Evolutionary conservation across 1,140 invertebrate genomes (phyloP), one percentile per base, ranked within the genome.

Genomic region (Halictus rubicundus): DNA sequence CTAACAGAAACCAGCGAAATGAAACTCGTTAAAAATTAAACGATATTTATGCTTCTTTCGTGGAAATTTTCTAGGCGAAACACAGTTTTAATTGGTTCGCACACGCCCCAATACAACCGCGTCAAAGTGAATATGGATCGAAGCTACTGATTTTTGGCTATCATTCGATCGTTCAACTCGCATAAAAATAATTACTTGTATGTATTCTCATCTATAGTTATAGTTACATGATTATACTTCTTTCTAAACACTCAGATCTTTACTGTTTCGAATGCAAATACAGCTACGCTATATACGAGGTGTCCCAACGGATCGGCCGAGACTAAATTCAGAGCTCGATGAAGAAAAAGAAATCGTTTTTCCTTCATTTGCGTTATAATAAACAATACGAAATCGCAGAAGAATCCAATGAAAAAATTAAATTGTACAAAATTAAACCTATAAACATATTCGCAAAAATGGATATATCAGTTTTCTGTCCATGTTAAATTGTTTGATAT

Each of bases 171-270:
- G 25, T 65, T 59, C n/a, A 19, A 59, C 60, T 57, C 39, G 52
- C 74, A 81, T 75, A 75, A 76, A 81, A 81, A 81, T 77, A 77
- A 77, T 64, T 77, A 64, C 64, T 68, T 69, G 68, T n/a, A 70
- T 39, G 23, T 77, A 81, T 81, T 46, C 54, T 80, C 23, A 21
- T 69, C 65, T 81, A 80, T 70, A 68, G 27, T 81, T 78, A 46
- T 32, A 81, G 78, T 81, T 78, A 81, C 68, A 81, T 27, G 79
- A 81, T 78, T 78, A 70, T 49, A 78, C 42, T 78, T 81, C 60
- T 71, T 37, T 61, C 75, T 81, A 81, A 81, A 81, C 68, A 81
- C 52, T 78, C 68, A 81, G 68, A 78, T 81, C 68, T 66, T 81
- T 71, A 68, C 80, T 78, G 74, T 54, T 71, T 81, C 68, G 23